These are phyloP conservation scores for Pelmatolapia mariae DNA, from an alignment of 2,113 vertebrate species.

Conservation along the genomic window DNA sequence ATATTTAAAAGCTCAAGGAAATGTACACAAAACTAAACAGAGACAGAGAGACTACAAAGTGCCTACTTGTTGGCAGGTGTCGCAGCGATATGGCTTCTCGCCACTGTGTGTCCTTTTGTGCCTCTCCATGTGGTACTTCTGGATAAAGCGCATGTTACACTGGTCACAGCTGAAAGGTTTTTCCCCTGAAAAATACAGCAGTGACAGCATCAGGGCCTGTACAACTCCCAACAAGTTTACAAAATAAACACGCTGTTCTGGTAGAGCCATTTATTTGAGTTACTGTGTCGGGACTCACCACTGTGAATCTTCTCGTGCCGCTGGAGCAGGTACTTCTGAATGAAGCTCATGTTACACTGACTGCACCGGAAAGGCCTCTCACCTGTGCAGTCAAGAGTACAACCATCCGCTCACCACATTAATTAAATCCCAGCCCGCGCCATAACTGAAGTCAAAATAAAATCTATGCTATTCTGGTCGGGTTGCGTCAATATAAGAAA, in stretches of 20 bases:
- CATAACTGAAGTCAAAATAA: neutral
- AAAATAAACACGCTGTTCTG: neutral
- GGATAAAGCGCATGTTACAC: conserved; percentile 99
- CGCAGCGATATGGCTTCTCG: conserved; percentile 99
- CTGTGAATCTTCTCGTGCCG: conserved; percentile 98
- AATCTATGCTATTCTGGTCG: neutral
- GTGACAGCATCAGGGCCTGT: neutral
- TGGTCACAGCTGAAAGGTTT: conserved; percentile 98
- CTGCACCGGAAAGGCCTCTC: conserved; percentile 98
- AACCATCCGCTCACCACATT: conserved; percentile 56
- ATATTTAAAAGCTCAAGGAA: neutral
- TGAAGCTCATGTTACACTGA: conserved; percentile 99
- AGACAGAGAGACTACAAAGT: neutral
- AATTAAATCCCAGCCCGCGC: conserved; percentile 1
- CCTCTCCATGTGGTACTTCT: conserved; percentile 99
- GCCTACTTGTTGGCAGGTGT: conserved; percentile 91
- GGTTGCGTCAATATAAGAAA: neutral
- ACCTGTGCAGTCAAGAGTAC: conserved; percentile 73
- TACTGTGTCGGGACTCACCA: conserved; percentile 57
- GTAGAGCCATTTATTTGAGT: neutral
- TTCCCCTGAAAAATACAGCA: conserved; percentile 74
- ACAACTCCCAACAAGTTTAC: neutral
- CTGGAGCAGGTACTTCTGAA: conserved; percentile 97
- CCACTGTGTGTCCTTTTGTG: conserved; percentile 99
- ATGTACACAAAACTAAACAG: neutral